Evolutionary conservation across 2,888 invertebrate species (phyloP).

Genomic region (Pemphredon lugubris): DNA sequence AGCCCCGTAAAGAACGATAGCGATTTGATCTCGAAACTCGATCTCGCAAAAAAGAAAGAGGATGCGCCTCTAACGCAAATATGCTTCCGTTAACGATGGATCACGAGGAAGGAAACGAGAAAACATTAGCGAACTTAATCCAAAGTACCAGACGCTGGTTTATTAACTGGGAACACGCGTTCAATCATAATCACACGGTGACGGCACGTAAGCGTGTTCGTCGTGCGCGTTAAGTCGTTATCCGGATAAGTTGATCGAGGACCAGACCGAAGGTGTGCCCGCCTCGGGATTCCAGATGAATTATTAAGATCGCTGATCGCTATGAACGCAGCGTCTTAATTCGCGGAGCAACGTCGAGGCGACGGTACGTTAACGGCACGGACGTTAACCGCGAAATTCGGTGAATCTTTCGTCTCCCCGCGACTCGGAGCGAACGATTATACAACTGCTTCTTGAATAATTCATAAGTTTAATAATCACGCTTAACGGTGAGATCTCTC

Average conservation of each 20-base stretch:
- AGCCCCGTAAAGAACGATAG: not conserved
- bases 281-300: slow-evolving; percentile 12
- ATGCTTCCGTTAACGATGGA: not conserved
- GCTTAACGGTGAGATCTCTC: slow-evolving; percentile 20
- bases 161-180: no score
- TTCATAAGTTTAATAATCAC: slow-evolving; percentile 42
- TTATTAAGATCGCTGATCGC: slow-evolving; percentile 41
- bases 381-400: not conserved
- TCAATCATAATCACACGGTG: slow-evolving; percentile 1
- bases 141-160: no score
- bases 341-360: not conserved
- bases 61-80: no score
- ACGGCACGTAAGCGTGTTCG: slow-evolving; percentile 19
- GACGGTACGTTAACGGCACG: slow-evolving; percentile 4
- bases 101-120: not conserved
- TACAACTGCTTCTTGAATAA: slow-evolving; percentile 45
- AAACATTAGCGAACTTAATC: not conserved
- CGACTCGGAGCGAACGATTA: slow-evolving; percentile 31
- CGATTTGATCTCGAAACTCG: slow-evolving; percentile 2
- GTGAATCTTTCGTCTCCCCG: slow-evolving; percentile 14
- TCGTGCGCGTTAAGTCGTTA: slow-evolving; percentile 23
- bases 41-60: slow-evolving; percentile 4
- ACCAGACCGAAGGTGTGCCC: slow-evolving; percentile 47
- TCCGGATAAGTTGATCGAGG: slow-evolving; percentile 59
- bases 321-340: not conserved